Evolutionary conservation across 1,140 invertebrate genomes (phyloP), one percentile per base, ranked within the genome.

Genomic region (Drosophila persimilis): DNA sequence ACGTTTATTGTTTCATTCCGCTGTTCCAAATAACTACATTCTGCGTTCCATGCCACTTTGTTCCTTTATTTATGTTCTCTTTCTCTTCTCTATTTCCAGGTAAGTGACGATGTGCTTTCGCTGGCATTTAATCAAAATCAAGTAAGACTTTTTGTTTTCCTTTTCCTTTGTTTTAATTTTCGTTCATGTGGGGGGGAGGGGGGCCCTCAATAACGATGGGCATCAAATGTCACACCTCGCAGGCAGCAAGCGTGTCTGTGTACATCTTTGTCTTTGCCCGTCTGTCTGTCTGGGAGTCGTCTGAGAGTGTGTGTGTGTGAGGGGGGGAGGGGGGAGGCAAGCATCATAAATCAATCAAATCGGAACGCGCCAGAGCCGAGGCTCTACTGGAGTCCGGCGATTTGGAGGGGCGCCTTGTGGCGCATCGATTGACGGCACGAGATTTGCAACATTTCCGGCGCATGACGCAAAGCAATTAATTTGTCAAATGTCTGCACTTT

Each of bases 401-500:
- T 54, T 48, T 31, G 29, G 56, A 15, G 43, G 9, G 24, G 3
- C 24, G 48, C 3, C 7, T 17, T 39, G 47, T 52, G 26, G 41
- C 59, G 70, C 45, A 46, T 43, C 73, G 56, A 84, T 73, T 79
- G 81, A 85, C 70, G 60, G 56, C 46, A 73, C 66, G 77, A 76
- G 75, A 65, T 73, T 74, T 74, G 60, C 80, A 85, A 73, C 81
- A 86, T 86, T 80, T 80, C 80, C 80, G 81, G 64, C 74, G 78
- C 81, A 86, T 75, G 72, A 58, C 77, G 78, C 81, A 86, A 80
- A 89, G 80, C 85, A 89, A 80, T 89, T 89, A 89, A 89, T 89
- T 89, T 89, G 85, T 89, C 84, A 89, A 89, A 89, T 89, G 84
- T 89, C 85, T 84, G 79, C 84, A 89, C 84, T 89, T 89, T 89